Conservation (phyloP, 2,888 invertebrate species). For the Tenthredo notha region DNA sequence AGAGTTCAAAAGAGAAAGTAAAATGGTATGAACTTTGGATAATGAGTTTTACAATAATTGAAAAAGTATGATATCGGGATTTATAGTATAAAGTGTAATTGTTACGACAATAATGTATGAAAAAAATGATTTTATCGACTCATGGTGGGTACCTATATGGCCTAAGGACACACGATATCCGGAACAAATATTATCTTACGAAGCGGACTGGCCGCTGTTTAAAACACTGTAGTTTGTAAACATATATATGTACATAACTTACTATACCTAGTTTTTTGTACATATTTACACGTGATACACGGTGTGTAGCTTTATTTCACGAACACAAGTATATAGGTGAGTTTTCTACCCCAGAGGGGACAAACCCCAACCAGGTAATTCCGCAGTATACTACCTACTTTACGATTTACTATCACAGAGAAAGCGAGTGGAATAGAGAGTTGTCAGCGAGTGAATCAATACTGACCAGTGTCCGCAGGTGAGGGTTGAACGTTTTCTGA, state of each 20-base stretch:
- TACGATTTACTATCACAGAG: constrained; percentile 18
- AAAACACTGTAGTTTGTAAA: background rate
- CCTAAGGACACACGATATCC: constrained; percentile 62
- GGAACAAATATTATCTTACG: constrained; percentile 67
- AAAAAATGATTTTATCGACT: constrained; percentile 17
- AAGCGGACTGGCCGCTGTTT: constrained; percentile 54
- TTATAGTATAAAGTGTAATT: background rate
- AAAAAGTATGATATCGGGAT: background rate
- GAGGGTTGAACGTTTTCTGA: constrained; percentile 42
- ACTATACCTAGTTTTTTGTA: background rate
- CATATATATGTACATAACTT: background rate
- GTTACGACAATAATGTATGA: background rate
- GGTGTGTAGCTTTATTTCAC: background rate
- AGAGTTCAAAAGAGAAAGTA: background rate
- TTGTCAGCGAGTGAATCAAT: constrained; percentile 46
- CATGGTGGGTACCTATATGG: background rate
- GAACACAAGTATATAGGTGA: background rate
- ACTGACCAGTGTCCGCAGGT: constrained; percentile 53
- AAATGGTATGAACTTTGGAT: background rate
- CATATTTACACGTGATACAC: background rate
- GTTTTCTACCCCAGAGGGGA: constrained; percentile 2
- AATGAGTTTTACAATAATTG: background rate
- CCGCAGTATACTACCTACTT: background rate
- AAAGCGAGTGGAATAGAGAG: background rate
- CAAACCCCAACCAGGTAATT: constrained; percentile 9